Base-by-base conservation (phyloP, 2,113 vertebrate genomes). In the Australoheros scitulus region DNA sequence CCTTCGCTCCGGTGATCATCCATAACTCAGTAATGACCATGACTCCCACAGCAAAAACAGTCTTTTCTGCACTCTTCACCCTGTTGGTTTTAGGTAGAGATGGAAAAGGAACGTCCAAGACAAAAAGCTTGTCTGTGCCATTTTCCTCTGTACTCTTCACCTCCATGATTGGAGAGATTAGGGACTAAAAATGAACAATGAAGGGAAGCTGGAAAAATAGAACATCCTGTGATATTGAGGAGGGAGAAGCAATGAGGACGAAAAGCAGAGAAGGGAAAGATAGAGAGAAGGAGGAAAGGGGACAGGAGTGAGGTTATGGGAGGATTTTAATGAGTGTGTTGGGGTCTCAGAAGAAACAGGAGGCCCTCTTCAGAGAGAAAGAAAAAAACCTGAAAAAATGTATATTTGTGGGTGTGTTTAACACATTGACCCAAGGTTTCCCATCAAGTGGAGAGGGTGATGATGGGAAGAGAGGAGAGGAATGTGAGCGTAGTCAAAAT, bases 271-370 rank as follows among this genome's bases (percentile, higher is more conserved):
- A 26, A n/a, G 6, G 26, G 11, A 10, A 52, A 32, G 65, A 17
- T 43, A 32, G 65, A 79, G 50, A 29, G 20, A 11, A 10, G n/a
- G 11, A 18, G 13, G 55, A 32, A 38, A 11, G 17, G 7, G 11
- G 24, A 15, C 17, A 77, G 17, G 29, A 18, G 18, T 68, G 11
- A 47, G 43, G 55, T 82, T 81, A 77, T 77, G 64, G 76, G 83
- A 78, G 76, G 59, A 61, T 72, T 89, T 91, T 90, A 87, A 92
- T 58, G 47, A 91, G 82, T 82, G 24, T 88, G 88, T 88, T 68
- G 88, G 79, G 77, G 63, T 87, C 86, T 78, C 24, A 6, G 22
- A 26, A 75, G 86, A 70, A 90, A 13, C 70, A 50, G 64, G 80
- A 78, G 84, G 63, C 68, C 72, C 61, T 79, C 65, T 90, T 79